Evolutionary conservation across 2,888 invertebrate species (phyloP).

Genomic region (Cheilosia variabilis): DNA sequence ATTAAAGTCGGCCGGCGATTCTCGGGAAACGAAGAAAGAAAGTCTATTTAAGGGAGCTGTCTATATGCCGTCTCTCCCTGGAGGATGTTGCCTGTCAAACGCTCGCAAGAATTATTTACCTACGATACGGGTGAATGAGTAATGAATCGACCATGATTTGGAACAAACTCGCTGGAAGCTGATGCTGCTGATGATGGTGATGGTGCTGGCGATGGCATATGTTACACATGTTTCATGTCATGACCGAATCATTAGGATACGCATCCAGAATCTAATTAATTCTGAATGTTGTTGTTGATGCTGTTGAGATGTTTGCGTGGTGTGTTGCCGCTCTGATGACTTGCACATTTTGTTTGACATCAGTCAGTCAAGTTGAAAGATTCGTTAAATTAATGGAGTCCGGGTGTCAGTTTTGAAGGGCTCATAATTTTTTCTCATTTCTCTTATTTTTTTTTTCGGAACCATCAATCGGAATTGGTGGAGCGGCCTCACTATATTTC

Average conservation of each 20-base stretch:
- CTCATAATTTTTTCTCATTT: constrained; percentile 6
- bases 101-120: constrained; percentile 71
- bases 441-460: constrained; percentile 18
- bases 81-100: constrained; percentile 73
- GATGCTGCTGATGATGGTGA: constrained; percentile 45
- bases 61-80: constrained; percentile 50
- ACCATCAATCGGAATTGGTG: constrained; percentile 15
- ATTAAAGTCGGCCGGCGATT: constrained; percentile 55
- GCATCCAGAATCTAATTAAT: constrained; percentile 72
- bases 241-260: constrained; percentile 72
- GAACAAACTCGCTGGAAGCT: constrained; percentile 60
- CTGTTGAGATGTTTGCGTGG: neutral
- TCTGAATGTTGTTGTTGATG: constrained; percentile 55
- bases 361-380: constrained; percentile 61
- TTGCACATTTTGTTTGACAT: constrained; percentile 73
- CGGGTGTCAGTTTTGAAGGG: constrained; percentile 31
- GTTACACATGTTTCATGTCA: constrained; percentile 74
- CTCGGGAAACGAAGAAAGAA: constrained; percentile 53
- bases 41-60: constrained; percentile 72
- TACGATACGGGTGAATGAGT: constrained; percentile 71
- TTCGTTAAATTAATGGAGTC: constrained; percentile 46
- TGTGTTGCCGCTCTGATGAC: constrained; percentile 60
- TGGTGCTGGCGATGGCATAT: constrained; percentile 63
- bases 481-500: too few species aligned
- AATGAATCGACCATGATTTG: constrained; percentile 72